Base-by-base conservation (phyloP, 2,888 invertebrate species). In the Acronicta leporina region DNA sequence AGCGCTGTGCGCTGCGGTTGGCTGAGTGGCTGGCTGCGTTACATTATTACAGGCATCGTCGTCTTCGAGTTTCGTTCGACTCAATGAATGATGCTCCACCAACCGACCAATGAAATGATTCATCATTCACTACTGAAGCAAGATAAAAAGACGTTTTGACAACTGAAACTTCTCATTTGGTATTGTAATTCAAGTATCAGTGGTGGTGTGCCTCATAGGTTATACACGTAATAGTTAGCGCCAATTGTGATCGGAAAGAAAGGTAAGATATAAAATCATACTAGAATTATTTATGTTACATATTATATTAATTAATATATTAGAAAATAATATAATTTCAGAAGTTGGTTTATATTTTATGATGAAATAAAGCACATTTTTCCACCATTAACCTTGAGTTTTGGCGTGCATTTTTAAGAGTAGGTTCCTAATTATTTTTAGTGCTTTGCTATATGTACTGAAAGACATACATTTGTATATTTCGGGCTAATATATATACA, bases 301-400 rank as follows among this genome's bases (percentile, higher is more conserved):
- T 38, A 38, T 13, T 13, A 13, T 35, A 30, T 9, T 30, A 0
- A 33, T 11, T 33, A 3, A n/a, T n/a, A n/a, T n/a, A n/a, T n/a
- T n/a, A n/a, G 6, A n/a, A n/a, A 38, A 38, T n/a, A 6, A 38
- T 13, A n/a, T 38, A 6, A 38, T 38, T n/a, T 6, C 38, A 38
- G 7, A n/a, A 11, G 1, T n/a, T n/a, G n/a, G n/a, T n/a, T n/a
- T n/a, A n/a, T n/a, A n/a, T n/a, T n/a, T n/a, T 41, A 64, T 79
- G 81, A 79, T 69, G 78, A 77, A 79, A 77, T 60, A 55, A 33
- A 47, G 46, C 67, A 69, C 67, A 68, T 75, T 75, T 81, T 78
- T 56, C 52, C 47, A 47, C 45, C 48, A 53, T 50, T 79, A 85
- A 83, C 84, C 85, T 85, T 84, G 84, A 82, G 78, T 77, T 75